Base-by-base conservation (phyloP, 2,113 vertebrate genomes). In the Parus major region DNA sequence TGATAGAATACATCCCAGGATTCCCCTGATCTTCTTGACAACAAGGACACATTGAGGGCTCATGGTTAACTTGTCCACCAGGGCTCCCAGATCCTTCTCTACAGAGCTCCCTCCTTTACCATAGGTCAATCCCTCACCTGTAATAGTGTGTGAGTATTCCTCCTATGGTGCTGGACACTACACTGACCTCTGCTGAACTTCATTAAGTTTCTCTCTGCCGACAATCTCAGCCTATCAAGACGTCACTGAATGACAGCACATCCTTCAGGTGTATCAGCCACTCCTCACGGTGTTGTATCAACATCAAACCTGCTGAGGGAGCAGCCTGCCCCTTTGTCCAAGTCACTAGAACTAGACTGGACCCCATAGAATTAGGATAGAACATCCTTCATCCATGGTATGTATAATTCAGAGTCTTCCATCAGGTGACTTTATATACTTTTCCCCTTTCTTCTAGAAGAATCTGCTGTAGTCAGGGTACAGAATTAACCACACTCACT, bases 321-420 rank as follows among this genome's bases (percentile, higher is more conserved):
- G 6, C 17, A n/a, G 23, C 21, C 44, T 59, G 39, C 8, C 33
- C 52, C 28, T 68, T 39, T 11, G 12, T 6, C 9, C 1, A 0
- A 33, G 20, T 25, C 33, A 21, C 16, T 47, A 39, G 13, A 7
- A 10, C 29, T 5, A 41, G 39, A 18, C 9, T 41, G n/a, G 16
- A 75, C 3, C 7, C 10, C 0, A 2, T 15, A 28, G 7, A 18
- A 44, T 27, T 50, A 44, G 25, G 19, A 59, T 15, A 70, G 7
- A 35, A 10, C 24, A 75, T 44, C 28, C 31, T 83, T 23, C 7
- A 49, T 14, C 9, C 18, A 35, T 8, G 13, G 25, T 2, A 2
- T 46, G 14, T 56, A 10, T 56, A 28, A 70, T 16, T 55, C 31
- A 68, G 12, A 56, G 27, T 66, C 24, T 78, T 86, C 21, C 5